Evolutionary conservation across 92 coral and sea anemone species (phyloP), one percentile per base, ranked within the genome.

Genomic region (Desmophyllum pertusum): DNA sequence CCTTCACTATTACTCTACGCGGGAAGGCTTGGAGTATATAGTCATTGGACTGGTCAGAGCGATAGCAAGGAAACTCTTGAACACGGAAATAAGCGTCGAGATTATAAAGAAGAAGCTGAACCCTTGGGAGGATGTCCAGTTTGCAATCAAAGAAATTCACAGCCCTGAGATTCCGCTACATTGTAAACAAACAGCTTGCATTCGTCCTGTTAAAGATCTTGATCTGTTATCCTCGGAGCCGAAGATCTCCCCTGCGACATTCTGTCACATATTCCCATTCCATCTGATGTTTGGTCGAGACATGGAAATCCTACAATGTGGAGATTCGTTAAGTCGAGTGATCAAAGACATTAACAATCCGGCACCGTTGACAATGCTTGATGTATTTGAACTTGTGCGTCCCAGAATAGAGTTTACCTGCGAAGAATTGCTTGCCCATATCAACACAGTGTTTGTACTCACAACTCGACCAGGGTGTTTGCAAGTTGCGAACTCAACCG

Each of bases 391-490:
- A 61, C 76, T 90, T 10, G 91, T 94, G 19, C 88, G 98, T 19
- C 98, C 98, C 18, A 95, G 88, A 86, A 70, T 86, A 33, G 88
- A 86, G 27, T 92, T 94, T 37, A 71, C 89, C 36, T 81, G 84
- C 38, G 91, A 71, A 17, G 84, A 93, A 29, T 82, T 94, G 72
- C 84, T 94, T 33, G 95, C 94, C 2, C 98, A 94, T 35, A 94
- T 94, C 53, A 94, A 94, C 83, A 94, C 98, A 25, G 95, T 94
- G 29, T 94, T 94, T 86, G 98, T 94, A 52, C 75, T 94, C 70
- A 92, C 83, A 52, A 92, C 98, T 18, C 85, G 85, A 18, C 94
- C 83, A 80, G 90, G 88, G 5, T 45, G 23, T 51, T 10, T 74
- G 62, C 79, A 46, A 74, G 57, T 45, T 74, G 19, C 79, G 4